Evolutionary conservation across 2,113 vertebrate genomes (phyloP).

Genomic region (Pachycephala philippinensis): DNA sequence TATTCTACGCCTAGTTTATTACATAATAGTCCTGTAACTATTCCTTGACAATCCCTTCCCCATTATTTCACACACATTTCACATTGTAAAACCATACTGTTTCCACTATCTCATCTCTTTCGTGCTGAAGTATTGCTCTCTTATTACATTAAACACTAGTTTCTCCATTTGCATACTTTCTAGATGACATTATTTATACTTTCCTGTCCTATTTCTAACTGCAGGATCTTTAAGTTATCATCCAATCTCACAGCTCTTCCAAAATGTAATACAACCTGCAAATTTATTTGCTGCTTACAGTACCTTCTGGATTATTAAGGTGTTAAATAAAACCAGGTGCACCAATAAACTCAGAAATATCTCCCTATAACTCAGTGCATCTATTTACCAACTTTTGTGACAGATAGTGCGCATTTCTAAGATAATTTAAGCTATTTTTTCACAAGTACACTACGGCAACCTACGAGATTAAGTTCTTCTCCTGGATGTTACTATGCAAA

Average conservation of each 20-base stretch:
- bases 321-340: constrained; percentile 39
- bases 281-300: constrained; percentile 18
- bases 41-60: neutral
- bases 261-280: neutral
- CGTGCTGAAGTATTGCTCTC: neutral
- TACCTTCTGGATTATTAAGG: constrained; percentile 30
- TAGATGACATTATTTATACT: constrained; percentile 2
- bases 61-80: neutral
- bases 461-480: neutral
- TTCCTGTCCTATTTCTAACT: neutral
- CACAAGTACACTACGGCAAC: neutral
- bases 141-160: neutral
- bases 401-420: neutral
- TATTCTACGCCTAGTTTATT: neutral
- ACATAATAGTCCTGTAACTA: neutral
- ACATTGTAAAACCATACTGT: neutral
- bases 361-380: neutral
- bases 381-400: neutral
- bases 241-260: constrained; percentile 1
- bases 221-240: neutral
- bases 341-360: neutral
- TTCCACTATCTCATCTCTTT: neutral
- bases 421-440: constrained; percentile 10
- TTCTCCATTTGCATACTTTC: neutral
- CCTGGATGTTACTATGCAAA: neutral